Evolutionary conservation across 2,797 vertebrate species (phyloP), one percentile per base, ranked within the genome.

Genomic region (Zenarchopterus dispar): DNA sequence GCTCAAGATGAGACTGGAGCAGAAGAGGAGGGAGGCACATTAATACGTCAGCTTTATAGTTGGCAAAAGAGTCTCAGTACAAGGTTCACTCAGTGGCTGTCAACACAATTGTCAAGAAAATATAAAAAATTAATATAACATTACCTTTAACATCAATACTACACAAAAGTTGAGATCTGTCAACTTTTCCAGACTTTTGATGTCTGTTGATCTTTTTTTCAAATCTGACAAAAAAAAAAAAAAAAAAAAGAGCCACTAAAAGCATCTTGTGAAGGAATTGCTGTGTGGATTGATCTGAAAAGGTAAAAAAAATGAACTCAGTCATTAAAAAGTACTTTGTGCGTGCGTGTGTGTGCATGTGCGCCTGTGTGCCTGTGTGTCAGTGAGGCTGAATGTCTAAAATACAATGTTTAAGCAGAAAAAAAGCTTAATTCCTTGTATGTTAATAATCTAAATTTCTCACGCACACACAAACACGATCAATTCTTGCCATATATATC

Each of bases 1-100:
- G 91, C 96, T 99, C 71, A 98, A 98, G 89, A 88, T 95, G 80
- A 97, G 84, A 89, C 93, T 99, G 77, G 97, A 97, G 84, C 94
- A 95, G 89, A 97, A 93, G 78, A 95, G 86, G 1, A 60, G 86
- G 56, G 60, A 57, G 0, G 86, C 84, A 8, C 88, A 72, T 23
- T 83, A 80, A 47, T 88, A 60, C 26, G 24, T 44, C 18, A 10
- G 2, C 21, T 43, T 51, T 18, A 31, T 43, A n/a, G 45, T 61
- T 15, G 16, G 53, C 39, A 43, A 52, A 71, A 60, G 54, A 67
- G 13, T 56, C 19, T 69, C 41, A 64, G 8, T 45, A 46, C 15
- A 53, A 47, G 39, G 46, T 60, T 22, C 9, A 16, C 18, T 67
- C n/a, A 39, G 45, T 13, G 18, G 47, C 33, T 13, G 45, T 22